These are phyloP conservation scores for Eupeodes luniger DNA, from an alignment of 2,888 invertebrate species.

Conservation along the genomic window DNA sequence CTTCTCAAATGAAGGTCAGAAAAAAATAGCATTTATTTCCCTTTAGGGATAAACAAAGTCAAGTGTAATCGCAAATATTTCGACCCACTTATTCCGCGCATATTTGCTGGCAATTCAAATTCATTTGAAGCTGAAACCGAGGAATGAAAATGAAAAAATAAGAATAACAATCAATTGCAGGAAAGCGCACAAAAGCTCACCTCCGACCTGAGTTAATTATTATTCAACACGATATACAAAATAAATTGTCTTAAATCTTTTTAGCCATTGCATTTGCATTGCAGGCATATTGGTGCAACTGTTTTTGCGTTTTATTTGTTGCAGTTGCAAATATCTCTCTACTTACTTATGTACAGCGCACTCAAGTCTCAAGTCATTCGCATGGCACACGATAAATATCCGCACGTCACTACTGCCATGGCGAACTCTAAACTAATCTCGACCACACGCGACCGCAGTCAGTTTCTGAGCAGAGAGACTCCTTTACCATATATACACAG, in stretches of 20 bases:
- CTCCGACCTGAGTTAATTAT: constrained; percentile 53
- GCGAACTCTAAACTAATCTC: constrained; percentile 64
- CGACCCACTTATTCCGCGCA: constrained; percentile 22
- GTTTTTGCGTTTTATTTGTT: constrained; percentile 1
- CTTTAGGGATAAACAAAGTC: constrained; percentile 6
- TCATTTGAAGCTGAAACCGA: neutral
- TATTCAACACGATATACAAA: constrained; percentile 37
- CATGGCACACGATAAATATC: constrained; percentile 63
- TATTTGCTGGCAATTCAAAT: neutral
- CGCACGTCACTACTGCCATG: constrained; percentile 36
- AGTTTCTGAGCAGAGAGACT: constrained; percentile 8
- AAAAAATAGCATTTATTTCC: neutral
- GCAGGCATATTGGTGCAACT: constrained; percentile 1
- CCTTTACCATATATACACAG: neutral
- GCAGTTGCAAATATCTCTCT: neutral
- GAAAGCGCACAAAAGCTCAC: constrained; percentile 35
- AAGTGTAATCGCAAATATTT: constrained; percentile 30
- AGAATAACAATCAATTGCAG: constrained; percentile 31
- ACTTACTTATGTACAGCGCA: too few species aligned
- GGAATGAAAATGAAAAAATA: constrained; percentile 11
- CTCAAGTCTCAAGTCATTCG: constrained; percentile 24
- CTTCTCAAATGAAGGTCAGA: neutral
- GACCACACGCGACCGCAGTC: constrained; percentile 73
- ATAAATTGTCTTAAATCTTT: constrained; percentile 48
- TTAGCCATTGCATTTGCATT: constrained; percentile 1